Conservation (phyloP, 2,797 vertebrate species). For the Chiloscyllium punctatum region DNA sequence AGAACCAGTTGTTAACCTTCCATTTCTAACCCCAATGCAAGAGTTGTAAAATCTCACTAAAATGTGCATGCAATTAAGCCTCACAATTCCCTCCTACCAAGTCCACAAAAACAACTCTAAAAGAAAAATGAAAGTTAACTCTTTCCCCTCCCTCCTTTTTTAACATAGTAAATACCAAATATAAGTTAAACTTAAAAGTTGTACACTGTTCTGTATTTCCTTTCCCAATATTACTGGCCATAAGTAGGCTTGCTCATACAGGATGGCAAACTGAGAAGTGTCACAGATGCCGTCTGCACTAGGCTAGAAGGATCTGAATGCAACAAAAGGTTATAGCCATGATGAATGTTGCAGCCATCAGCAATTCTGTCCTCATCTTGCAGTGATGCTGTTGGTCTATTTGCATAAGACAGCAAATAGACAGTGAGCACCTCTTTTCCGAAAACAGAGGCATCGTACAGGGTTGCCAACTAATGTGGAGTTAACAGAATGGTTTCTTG, state of each 20-base stretch:
- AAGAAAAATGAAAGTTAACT: too few relatives aligned
- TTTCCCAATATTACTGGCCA: background rate
- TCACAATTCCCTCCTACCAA: too few relatives aligned
- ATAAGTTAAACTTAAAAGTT: too few relatives aligned
- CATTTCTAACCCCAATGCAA: too few relatives aligned
- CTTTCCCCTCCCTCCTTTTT: too few relatives aligned
- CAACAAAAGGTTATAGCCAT: too few relatives aligned
- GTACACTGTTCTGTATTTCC: background rate
- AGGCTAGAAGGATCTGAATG: background rate
- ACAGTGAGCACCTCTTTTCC: background rate
- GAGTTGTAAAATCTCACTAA: too few relatives aligned
- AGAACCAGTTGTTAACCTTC: too few relatives aligned
- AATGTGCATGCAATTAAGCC: too few relatives aligned
- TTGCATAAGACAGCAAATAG: background rate
- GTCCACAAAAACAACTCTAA: too few relatives aligned
- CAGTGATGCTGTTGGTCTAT: background rate
- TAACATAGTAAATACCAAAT: too few relatives aligned
- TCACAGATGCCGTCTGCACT: background rate
- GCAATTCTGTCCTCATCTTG: background rate
- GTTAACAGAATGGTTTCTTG: background rate
- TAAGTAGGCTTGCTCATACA: background rate
- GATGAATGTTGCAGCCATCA: background rate
- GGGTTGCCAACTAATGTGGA: background rate
- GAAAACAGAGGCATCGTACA: background rate
- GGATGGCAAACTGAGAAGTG: background rate